A percentile compares a stretch with the other conserved stretches of the same genome.
phyloP scores from a whole-genome alignment of 2,888 invertebrate species.

The Noctua comes region DNA sequence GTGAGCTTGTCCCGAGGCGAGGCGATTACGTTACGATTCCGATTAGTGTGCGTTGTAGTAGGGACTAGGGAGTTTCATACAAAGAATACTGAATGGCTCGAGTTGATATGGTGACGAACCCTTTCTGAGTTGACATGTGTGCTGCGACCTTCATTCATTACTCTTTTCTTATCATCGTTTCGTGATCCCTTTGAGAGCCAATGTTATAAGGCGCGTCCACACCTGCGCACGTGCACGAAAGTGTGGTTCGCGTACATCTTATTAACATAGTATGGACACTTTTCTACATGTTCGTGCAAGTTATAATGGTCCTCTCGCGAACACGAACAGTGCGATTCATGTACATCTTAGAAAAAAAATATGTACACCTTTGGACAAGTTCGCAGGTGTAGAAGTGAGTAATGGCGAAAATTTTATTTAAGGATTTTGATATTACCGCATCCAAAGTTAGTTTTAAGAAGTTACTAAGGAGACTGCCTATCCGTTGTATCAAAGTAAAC shows the following conservation, averaged over 20 bases:
- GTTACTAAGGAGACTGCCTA: neutral
- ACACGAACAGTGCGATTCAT: neutral
- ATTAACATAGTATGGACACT: too few species aligned
- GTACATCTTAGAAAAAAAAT: neutral
- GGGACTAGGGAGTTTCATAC: too few species aligned
- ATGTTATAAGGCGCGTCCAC: neutral
- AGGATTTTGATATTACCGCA: neutral
- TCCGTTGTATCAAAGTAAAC: neutral
- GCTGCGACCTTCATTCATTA: neutral
- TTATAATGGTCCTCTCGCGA: too few species aligned
- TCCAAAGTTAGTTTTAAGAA: conserved; percentile 17
- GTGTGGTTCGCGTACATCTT: too few species aligned
- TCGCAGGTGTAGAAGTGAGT: neutral
- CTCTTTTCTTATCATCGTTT: too few species aligned
- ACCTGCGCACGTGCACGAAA: neutral
- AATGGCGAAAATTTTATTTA: neutral
- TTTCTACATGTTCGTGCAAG: neutral
- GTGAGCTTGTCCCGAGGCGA: too few species aligned
- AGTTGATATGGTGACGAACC: too few species aligned
- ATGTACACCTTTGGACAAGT: neutral
- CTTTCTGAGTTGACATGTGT: too few species aligned
- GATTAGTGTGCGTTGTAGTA: too few species aligned
- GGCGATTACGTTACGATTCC: too few species aligned
- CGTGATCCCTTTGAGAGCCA: neutral
- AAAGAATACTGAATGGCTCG: too few species aligned